Evolutionary conservation across 2,797 vertebrate species (phyloP).

Genomic region (Cuniculus paca): DNA sequence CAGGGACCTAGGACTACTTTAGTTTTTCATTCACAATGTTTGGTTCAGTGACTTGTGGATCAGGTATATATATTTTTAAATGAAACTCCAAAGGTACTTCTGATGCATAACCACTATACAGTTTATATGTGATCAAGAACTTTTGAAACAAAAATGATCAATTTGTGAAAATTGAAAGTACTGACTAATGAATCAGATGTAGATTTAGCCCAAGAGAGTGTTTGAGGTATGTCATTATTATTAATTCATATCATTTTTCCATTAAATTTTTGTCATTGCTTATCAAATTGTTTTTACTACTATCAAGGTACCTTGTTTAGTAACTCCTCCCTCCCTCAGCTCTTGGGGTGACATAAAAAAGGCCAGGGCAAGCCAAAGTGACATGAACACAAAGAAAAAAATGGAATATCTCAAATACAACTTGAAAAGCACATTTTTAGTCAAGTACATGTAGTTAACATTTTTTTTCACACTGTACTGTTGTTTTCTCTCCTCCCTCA

Average conservation of each 20-base stretch:
- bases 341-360: background rate
- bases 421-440: background rate
- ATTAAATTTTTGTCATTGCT: background rate
- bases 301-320: background rate
- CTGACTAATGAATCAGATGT: background rate
- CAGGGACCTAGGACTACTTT: background rate
- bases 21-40: background rate
- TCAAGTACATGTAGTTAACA: background rate
- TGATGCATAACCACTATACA: background rate
- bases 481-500: background rate
- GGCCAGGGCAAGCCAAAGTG: rapidly evolving
- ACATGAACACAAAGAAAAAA: background rate
- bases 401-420: background rate
- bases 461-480: background rate
- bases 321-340: background rate
- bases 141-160: background rate
- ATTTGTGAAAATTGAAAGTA: background rate
- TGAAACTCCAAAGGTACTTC: background rate
- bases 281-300: background rate
- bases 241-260: background rate
- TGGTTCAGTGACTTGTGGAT: background rate
- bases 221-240: background rate
- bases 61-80: background rate
- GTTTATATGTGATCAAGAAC: background rate
- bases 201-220: background rate